A percentile compares a stretch with the other conserved stretches of the same genome.
Evolutionary conservation across 2,113 vertebrate genomes (phyloP).

Genomic region (Leuciscus idus): DNA sequence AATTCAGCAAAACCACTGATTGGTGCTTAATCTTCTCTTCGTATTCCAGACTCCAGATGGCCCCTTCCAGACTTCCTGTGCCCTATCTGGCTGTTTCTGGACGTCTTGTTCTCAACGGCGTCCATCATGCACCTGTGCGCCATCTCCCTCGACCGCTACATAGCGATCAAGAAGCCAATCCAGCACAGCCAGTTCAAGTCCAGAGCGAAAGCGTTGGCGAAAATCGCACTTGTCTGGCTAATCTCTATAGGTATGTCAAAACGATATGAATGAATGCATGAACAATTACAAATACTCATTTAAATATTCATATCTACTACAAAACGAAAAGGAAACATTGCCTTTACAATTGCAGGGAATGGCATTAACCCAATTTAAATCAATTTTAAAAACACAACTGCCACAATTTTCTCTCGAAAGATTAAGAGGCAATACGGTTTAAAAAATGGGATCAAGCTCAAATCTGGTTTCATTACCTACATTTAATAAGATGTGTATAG

Average conservation of each 20-base stretch:
- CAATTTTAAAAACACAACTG: neutral
- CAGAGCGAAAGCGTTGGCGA: conserved; percentile 87
- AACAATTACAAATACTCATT: no score
- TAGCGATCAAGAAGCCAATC: conserved; percentile 98
- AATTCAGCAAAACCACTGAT: neutral
- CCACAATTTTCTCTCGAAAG: neutral
- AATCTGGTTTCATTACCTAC: neutral
- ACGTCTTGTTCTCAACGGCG: conserved; percentile 96
- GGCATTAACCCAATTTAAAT: no score
- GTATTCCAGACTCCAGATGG: conserved; percentile 89
- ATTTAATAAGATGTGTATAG: neutral
- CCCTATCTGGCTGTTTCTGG: conserved; percentile 96
- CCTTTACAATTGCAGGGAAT: neutral
- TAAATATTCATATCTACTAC: no score
- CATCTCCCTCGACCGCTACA: conserved; percentile 96
- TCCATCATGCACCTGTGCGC: conserved; percentile 99
- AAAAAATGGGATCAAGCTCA: neutral
- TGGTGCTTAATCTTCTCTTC: conserved; percentile 12
- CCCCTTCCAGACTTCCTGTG: conserved; percentile 89
- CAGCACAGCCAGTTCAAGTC: conserved; percentile 97
- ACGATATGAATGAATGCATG: neutral
- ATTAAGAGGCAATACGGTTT: neutral
- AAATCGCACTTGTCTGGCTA: conserved; percentile 94
- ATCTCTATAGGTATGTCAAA: conserved; percentile 89
- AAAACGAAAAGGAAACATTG: no score